phyloP scores from a whole-genome alignment of 2,797 vertebrate genomes.

The Champsocephalus esox region DNA sequence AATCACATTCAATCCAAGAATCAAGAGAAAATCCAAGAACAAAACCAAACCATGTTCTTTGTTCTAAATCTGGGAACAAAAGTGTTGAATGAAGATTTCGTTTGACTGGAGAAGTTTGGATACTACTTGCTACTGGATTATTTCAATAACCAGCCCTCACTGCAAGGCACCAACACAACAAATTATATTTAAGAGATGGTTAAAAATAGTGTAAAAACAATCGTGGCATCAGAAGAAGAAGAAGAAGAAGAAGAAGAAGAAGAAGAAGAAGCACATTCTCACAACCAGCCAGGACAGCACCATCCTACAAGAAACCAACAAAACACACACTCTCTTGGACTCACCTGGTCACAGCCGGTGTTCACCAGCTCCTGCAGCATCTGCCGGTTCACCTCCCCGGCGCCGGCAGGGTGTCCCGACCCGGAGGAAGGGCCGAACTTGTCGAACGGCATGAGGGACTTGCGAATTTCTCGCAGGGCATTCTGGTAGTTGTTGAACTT shows the following conservation, averaged over 20 bases:
- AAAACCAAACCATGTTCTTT: too few relatives aligned
- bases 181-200: not conserved
- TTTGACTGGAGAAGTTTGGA: too few relatives aligned
- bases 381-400: constrained; percentile 94
- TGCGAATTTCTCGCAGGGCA: constrained; percentile 94
- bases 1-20: too few relatives aligned
- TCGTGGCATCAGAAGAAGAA: not conserved
- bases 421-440: constrained; percentile 88
- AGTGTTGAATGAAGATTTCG: too few relatives aligned
- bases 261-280: not conserved
- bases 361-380: constrained; percentile 98
- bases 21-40: too few relatives aligned
- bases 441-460: constrained; percentile 96
- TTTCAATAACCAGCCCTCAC: too few relatives aligned
- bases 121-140: too few relatives aligned
- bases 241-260: not conserved
- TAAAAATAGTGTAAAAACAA: not conserved
- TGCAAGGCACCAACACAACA: not conserved
- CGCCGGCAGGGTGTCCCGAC: constrained; percentile 80
- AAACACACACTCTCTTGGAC: constrained; percentile 15
- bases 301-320: not conserved
- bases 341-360: constrained; percentile 96
- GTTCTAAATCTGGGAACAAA: too few relatives aligned
- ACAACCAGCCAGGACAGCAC: too few relatives aligned
- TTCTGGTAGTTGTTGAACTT: constrained; percentile 99